Evolutionary conservation across 2,888 invertebrate genomes (phyloP).

Genomic region (Pimpla rufipes): DNA sequence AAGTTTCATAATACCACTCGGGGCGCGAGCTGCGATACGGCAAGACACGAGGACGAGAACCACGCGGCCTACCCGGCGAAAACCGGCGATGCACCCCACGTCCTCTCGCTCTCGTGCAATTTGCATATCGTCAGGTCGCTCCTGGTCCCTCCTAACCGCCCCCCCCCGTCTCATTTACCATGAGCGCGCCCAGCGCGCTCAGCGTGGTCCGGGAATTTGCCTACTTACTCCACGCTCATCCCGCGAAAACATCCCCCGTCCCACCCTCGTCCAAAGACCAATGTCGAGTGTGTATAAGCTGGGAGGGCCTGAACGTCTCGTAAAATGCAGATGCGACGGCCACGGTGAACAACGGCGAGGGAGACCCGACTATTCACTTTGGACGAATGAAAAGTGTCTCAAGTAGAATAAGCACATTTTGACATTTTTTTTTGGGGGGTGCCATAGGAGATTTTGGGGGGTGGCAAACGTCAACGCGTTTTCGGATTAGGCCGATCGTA

Average conservation of each 20-base stretch:
- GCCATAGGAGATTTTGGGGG: background rate
- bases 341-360: background rate
- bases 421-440: background rate
- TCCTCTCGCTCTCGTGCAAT: constrained; percentile 75
- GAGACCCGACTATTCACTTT: constrained; percentile 24
- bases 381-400: constrained; percentile 36
- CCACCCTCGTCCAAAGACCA: constrained; percentile 34
- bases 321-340: constrained; percentile 57
- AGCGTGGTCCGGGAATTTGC: constrained; percentile 26
- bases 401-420: background rate
- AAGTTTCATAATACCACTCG: constrained; percentile 83
- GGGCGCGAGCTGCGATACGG: constrained; percentile 77
- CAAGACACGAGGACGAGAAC: constrained; percentile 74
- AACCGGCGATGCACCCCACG: constrained; percentile 64
- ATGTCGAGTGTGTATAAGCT: constrained; percentile 65
- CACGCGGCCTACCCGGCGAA: constrained; percentile 56
- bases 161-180: constrained; percentile 43
- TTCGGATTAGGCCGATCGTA: background rate
- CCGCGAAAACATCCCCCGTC: constrained; percentile 32
- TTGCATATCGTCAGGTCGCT: constrained; percentile 78
- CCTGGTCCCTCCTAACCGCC: no score
- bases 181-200: background rate
- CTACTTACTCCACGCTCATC: constrained; percentile 31
- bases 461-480: background rate
- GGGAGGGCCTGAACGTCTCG: constrained; percentile 34